Evolutionary conservation across 2,888 invertebrate species (phyloP), one percentile per base, ranked within the genome.

Genomic region (Lordiphosa fenestrarum): DNA sequence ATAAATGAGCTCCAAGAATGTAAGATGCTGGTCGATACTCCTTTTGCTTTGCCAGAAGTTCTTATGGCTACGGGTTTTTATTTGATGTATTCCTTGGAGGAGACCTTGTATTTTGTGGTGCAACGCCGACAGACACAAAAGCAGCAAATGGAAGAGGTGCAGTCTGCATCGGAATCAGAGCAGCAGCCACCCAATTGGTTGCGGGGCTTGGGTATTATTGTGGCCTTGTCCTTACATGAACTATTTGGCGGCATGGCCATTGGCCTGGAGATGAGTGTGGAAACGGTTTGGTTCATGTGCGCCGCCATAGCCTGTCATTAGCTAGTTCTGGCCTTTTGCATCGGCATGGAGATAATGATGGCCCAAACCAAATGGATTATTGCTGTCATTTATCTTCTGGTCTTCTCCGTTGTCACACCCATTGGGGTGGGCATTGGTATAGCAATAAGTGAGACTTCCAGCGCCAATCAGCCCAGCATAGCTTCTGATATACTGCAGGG

Each of bases 191-290:
- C 86, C 5, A 88, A 89, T 6, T 89, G 89, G 38, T 89, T 95
- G 39, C 92, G 94, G 67, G 96, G 94, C 23, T 90, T 96, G 19
- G 91, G 96, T 52, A 93, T 96, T 50, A 95, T 96, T 0, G 90
- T 96, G 33, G 96, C 96, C 1, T 90, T 96, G 19, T 95, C 96
- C 6, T 92, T 96, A 53, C 96, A 96, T 86, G 96, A 96, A 85
- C 90, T 96, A 1, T 95, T 96, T 84, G 96, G 96, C 90, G 96
- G 96, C 13, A 90, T 96, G 51, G 94, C 95, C n/a, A 94, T 96
- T 13, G 96, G 96, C 0, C 89, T 96, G 53, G 95, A 95, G 86
- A 90, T 92, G 19, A 92, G 92, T 38, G 90, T 91, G 2, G 80
- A 88, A 0, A 91, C 91, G 38, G 93, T 94, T 4, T 94, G 93